These are phyloP conservation scores for Eumerus sabulonum DNA, from an alignment of 2,888 invertebrate genomes.

Conservation along the genomic window DNA sequence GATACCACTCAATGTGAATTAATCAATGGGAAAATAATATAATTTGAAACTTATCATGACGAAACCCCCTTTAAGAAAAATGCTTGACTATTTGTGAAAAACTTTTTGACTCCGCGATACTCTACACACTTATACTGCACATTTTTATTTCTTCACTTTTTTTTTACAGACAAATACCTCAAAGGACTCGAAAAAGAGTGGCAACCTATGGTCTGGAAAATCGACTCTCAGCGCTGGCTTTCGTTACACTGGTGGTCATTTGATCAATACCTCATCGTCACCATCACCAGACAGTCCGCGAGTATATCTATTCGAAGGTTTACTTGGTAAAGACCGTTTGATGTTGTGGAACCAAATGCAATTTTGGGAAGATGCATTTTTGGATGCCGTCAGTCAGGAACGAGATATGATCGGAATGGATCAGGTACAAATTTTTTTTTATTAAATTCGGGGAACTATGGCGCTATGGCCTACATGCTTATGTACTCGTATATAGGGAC, in stretches of 20 bases:
- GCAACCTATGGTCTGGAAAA: conserved; percentile 95
- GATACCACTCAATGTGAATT: too few relatives aligned
- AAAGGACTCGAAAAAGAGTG: conserved; percentile 87
- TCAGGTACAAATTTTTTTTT: conserved; percentile 81
- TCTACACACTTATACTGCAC: too few relatives aligned
- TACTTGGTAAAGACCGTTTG: conserved; percentile 84
- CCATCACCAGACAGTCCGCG: conserved; percentile 91
- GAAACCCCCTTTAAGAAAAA: too few relatives aligned
- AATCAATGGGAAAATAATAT: too few relatives aligned
- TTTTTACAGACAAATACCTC: conserved; percentile 77
- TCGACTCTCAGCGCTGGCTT: conserved; percentile 92
- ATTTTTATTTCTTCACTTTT: too few relatives aligned
- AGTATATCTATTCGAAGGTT: conserved; percentile 95
- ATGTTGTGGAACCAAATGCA: conserved; percentile 99
- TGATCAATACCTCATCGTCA: conserved; percentile 91
- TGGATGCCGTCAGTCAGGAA: conserved; percentile 98
- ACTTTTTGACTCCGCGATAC: too few relatives aligned
- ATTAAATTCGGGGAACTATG: background rate
- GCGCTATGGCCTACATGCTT: too few relatives aligned
- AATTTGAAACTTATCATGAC: too few relatives aligned
- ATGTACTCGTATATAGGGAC: conserved; percentile 83
- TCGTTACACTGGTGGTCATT: conserved; percentile 91
- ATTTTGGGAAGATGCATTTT: conserved; percentile 99
- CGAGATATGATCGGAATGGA: conserved; percentile 99
- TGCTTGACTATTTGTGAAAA: too few relatives aligned